A percentile compares a stretch with the other conserved stretches of the same genome.
Evolutionary conservation across 37 sponge, comb jelly and placozoan genomes (phyloP).

Genomic region (Crambe crambe): DNA sequence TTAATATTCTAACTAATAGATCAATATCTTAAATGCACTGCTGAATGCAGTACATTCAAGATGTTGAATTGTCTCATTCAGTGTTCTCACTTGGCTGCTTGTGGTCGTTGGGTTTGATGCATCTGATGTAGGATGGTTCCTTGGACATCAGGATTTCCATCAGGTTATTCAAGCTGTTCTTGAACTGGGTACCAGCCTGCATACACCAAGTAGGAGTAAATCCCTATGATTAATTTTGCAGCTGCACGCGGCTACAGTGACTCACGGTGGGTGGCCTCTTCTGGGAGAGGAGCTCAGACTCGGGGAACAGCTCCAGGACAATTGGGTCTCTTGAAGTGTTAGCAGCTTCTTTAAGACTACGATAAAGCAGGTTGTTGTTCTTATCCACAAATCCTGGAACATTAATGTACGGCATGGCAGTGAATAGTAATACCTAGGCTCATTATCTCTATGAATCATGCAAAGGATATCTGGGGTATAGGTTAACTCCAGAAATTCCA

Average conservation of each 20-base stretch:
- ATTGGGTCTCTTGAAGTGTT: slow-evolving; percentile 37
- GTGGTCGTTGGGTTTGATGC: slow-evolving; percentile 88
- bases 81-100: slow-evolving; percentile 61
- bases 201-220: background rate
- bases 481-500: too few species aligned
- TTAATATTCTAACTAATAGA: too few species aligned
- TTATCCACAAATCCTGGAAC: slow-evolving; percentile 83
- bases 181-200: slow-evolving; percentile 89
- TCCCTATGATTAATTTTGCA: background rate
- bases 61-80: background rate
- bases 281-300: slow-evolving; percentile 65
- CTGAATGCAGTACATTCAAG: too few species aligned
- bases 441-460: too few species aligned
- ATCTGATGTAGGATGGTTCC: slow-evolving; percentile 82
- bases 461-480: too few species aligned
- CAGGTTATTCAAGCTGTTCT: slow-evolving; percentile 68
- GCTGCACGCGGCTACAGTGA: background rate
- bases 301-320: slow-evolving; percentile 57
- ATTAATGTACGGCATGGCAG: too few species aligned
- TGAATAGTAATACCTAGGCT: too few species aligned
- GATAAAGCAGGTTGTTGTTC: slow-evolving; percentile 81
- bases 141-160: slow-evolving; percentile 77
- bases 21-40: too few species aligned
- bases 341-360: slow-evolving; percentile 73
- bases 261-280: slow-evolving; percentile 84